These are phyloP conservation scores for Corynorhinus townsendii DNA, from an alignment of 2,113 vertebrate species.

Conservation along the genomic window DNA sequence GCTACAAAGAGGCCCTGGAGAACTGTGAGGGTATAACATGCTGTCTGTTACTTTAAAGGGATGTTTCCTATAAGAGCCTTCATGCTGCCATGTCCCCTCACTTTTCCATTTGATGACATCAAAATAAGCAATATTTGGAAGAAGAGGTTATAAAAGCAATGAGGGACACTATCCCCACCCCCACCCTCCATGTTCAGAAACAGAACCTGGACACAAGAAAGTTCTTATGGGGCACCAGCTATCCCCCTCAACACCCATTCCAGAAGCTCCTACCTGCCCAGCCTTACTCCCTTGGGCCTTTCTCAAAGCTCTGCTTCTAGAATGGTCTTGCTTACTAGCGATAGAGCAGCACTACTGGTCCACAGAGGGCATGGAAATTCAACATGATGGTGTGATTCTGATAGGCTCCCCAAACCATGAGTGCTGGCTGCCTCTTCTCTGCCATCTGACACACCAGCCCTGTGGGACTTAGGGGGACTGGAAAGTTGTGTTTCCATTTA, in stretches of 20 bases:
- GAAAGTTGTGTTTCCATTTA: too few species aligned
- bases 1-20: too few species aligned
- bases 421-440: background rate
- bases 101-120: background rate
- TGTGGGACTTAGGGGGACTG: rapidly evolving
- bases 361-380: background rate
- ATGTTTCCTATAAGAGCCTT: background rate
- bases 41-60: rapidly evolving
- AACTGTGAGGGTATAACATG: too few species aligned
- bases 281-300: background rate
- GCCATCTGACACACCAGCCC: background rate
- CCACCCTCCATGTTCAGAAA: background rate
- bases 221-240: background rate
- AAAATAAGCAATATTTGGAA: background rate
- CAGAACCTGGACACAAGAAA: too few species aligned
- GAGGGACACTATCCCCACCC: background rate
- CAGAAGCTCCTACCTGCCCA: background rate
- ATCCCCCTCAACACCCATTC: background rate
- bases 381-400: background rate
- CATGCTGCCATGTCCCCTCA: too few species aligned
- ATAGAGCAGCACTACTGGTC: background rate
- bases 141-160: background rate
- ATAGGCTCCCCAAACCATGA: background rate
- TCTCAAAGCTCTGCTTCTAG: background rate
- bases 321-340: background rate